Conservation (phyloP, 2,113 vertebrate genomes). For the Actenoides hombroni region DNA sequence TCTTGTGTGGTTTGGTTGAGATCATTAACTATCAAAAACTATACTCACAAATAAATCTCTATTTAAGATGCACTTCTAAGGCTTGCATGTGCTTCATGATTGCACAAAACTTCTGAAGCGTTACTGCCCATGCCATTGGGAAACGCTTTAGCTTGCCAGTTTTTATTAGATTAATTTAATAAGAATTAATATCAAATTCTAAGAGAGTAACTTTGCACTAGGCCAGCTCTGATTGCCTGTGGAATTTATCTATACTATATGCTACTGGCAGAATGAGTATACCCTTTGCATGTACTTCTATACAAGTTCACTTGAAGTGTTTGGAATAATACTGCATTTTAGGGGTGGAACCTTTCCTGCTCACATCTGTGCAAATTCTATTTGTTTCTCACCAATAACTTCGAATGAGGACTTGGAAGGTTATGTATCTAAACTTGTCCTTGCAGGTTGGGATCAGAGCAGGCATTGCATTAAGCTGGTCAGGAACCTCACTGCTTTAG, state of each 20-base stretch:
- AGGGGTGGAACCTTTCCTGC: background rate
- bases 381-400: background rate
- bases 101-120: background rate
- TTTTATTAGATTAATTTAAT: background rate
- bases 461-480: background rate
- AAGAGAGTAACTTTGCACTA: background rate
- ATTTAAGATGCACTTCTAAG: background rate
- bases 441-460: background rate
- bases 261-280: background rate
- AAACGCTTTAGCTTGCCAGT: background rate
- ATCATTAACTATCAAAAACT: background rate
- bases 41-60: background rate
- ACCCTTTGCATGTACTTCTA: background rate
- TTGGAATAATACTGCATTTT: background rate
- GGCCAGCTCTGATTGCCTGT: background rate
- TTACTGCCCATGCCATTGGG: background rate
- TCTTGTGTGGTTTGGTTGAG: background rate
- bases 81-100: background rate
- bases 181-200: background rate
- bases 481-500: background rate
- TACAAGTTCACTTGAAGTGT: background rate
- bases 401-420: background rate
- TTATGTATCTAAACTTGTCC: background rate
- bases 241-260: background rate
- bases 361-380: background rate